These are phyloP conservation scores for Xestia rhomboidea DNA, from an alignment of 2,888 invertebrate species.

Conservation along the genomic window DNA sequence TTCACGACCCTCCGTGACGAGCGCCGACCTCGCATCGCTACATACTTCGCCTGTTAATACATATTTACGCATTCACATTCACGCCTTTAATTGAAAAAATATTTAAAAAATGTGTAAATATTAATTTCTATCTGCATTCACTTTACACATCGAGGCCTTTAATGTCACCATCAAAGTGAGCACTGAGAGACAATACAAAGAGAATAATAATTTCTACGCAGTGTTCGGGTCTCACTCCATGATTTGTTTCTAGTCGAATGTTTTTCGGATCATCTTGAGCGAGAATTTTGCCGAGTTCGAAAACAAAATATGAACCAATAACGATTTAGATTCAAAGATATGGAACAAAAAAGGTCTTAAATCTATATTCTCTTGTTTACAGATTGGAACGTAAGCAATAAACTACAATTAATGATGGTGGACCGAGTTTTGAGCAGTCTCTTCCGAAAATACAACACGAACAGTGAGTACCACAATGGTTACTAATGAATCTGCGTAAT, in stretches of 20 bases:
- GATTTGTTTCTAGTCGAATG: slow-evolving; percentile 20
- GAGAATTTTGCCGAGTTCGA: slow-evolving; percentile 8
- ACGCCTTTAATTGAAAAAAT: slow-evolving; percentile 27
- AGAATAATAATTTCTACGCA: slow-evolving; percentile 27
- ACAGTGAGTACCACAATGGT: slow-evolving; percentile 72
- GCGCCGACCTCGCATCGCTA: not conserved
- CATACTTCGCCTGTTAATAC: slow-evolving; percentile 19
- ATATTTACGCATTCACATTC: slow-evolving; percentile 28
- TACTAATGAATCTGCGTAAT: slow-evolving; percentile 64
- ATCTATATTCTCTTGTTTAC: slow-evolving; percentile 71
- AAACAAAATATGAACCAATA: slow-evolving; percentile 37
- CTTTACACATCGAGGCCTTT: slow-evolving; percentile 10
- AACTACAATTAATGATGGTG: slow-evolving; percentile 78
- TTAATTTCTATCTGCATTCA: slow-evolving; percentile 32
- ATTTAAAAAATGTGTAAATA: slow-evolving; percentile 32
- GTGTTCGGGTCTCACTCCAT: slow-evolving; percentile 1
- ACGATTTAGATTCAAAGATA: slow-evolving; percentile 17
- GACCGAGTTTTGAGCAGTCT: slow-evolving; percentile 76
- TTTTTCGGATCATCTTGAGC: slow-evolving; percentile 25
- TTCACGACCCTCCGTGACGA: slow-evolving; percentile 31
- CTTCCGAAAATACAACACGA: slow-evolving; percentile 79
- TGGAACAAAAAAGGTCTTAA: slow-evolving; percentile 15
- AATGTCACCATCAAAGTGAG: slow-evolving; percentile 30
- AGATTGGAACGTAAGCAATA: slow-evolving; percentile 79
- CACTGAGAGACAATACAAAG: slow-evolving; percentile 15